Base-by-base conservation (phyloP, 2,113 vertebrate genomes). In the Lathamus discolor region DNA sequence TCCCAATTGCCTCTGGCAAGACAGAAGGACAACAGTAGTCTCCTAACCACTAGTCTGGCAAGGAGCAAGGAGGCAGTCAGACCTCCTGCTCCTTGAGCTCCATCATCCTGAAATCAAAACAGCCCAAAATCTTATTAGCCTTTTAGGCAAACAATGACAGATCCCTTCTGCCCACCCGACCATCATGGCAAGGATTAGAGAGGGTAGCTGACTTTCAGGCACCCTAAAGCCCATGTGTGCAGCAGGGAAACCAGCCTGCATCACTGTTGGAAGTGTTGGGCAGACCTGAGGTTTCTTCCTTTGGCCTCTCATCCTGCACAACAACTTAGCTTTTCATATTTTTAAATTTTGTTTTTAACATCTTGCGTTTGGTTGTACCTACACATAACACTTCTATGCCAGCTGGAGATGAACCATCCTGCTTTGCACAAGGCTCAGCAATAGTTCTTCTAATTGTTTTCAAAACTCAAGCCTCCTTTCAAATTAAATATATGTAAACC, bases 201-300 rank as follows among this genome's bases (percentile, higher is more conserved):
- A 9, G 27, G 18, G 28, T 33, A 69, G 25, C 6, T 29, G 59
- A 27, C 54, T n/a, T 6, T 28, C 82, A 66, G n/a, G 8, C 0
- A 0, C 46, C 33, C 67, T 80, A 68, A 9, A 62, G 8, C 37
- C 29, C 33, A 4, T 0, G 0, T 11, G 11, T 24, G 18, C 35
- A 67, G 25, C 49, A 52, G 37, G 27, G 55, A n/a, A 66, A 3
- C 23, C 43, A 24, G 6, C 20, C 33, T 67, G 52, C 20, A 33
- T 16, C 28, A 15, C 8, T 7, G 13, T 18, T 51, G 51, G 35
- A 57, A 79, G 27, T 10, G 9, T 18, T 63, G 52, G 39, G 5
- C 20, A 25, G 33, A 57, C 18, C 41, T 83, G 52, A 77, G 9
- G 3, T 76, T 88, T 68, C 52, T 73, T 46, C 27, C 29, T 75